Base-by-base conservation (phyloP, 1,140 invertebrate genomes). In the Macrocentrus cingulum region DNA sequence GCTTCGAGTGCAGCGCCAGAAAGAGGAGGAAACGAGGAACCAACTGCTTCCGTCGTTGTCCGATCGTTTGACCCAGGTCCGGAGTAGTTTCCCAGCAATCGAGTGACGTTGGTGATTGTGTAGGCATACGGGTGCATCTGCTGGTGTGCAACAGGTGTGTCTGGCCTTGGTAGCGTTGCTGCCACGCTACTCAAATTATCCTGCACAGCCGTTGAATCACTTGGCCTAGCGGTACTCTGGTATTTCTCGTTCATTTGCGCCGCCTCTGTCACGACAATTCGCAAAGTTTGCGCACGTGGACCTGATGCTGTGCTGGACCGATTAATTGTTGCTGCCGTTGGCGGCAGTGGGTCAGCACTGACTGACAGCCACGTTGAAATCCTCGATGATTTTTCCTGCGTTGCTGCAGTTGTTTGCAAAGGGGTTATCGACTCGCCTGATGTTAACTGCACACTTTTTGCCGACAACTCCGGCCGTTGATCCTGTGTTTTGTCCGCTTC, bases 31-130 rank as follows among this genome's bases (percentile, higher is more conserved):
- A 68, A 65, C 68, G 63, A 60, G 63, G 60, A 63, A 66, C 61
- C 57, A 59, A 61, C 48, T 37, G 50, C 59, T 63, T 65, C 63
- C 20, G 34, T 39, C 39, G 46, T 13, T 62, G 55, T 61, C 64
- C 39, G 51, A 48, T 65, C 63, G 61, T 64, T 75, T 71, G 66
- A 59, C 70, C 71, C 69, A 70, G 72, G 71, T 70, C 73, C 75
- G 66, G 73, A 75, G 64, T 77, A 76, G 68, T 77, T 77, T 66
- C 75, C 74, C 68, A 77, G 75, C 60, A 75, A 66, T 65, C 75
- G 68, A 66, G 75, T 77, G 68, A 77, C 71, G 63, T 77, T 76
- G 51, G 74, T 77, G 72, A 77, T 76, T 68, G 73, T 76, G 67
- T 77, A 77, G 59, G 74, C 69, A 67, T 77, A 76, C 66, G 73